Evolutionary conservation across 2,888 invertebrate genomes (phyloP).

Genomic region (Microctonus brassicae): DNA sequence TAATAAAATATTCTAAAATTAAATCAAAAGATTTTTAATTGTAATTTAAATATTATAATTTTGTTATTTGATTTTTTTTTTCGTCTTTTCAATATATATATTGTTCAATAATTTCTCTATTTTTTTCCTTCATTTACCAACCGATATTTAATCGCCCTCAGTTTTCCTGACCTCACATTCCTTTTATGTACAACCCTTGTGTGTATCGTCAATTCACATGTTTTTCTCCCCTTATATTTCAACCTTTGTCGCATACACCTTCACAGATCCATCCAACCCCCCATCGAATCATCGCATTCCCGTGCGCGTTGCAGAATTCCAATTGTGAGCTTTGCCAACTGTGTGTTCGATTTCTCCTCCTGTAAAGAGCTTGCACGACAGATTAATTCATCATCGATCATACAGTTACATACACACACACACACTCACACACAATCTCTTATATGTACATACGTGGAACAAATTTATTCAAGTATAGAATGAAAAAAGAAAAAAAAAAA

Average conservation of each 20-base stretch:
- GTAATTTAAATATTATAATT: too few relatives aligned
- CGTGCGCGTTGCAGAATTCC: conserved; percentile 15
- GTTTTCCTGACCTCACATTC: conserved; percentile 6
- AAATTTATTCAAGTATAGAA: too few relatives aligned
- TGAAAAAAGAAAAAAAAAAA: too few relatives aligned
- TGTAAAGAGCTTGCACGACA: conserved; percentile 38
- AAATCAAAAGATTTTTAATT: too few relatives aligned
- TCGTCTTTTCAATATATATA: neutral
- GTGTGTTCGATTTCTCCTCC: conserved; percentile 27
- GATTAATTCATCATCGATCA: conserved; percentile 41
- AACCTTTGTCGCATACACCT: neutral
- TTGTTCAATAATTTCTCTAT: neutral
- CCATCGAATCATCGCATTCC: neutral
- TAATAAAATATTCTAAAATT: too few relatives aligned
- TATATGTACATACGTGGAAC: too few relatives aligned
- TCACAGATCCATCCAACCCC: neutral
- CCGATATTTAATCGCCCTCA: neutral
- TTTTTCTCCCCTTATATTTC: neutral
- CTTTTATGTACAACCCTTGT: conserved; percentile 4
- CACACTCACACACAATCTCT: neutral
- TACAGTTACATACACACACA: neutral
- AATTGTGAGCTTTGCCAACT: conserved; percentile 14
- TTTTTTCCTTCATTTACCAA: neutral
- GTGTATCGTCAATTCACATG: conserved; percentile 7
- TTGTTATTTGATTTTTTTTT: neutral